These are phyloP conservation scores for Colinus virginianus DNA, from an alignment of 2,113 vertebrate species.

Conservation along the genomic window DNA sequence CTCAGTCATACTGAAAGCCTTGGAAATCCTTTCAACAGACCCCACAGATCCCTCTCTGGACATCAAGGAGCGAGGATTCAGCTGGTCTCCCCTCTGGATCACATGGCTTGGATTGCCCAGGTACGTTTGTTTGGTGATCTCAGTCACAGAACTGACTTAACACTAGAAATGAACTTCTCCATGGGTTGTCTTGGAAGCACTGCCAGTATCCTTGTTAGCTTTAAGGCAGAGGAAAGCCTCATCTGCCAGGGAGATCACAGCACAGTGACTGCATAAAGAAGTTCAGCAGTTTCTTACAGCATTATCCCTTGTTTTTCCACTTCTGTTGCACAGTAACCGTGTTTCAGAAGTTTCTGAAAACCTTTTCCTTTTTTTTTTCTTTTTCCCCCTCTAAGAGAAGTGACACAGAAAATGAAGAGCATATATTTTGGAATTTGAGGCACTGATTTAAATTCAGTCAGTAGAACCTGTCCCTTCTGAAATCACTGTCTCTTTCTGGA, in stretches of 20 bases:
- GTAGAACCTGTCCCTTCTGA: background rate
- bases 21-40: slow-evolving; percentile 81
- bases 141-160: background rate
- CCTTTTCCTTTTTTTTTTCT: background rate
- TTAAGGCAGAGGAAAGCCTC: background rate
- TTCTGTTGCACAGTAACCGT: background rate
- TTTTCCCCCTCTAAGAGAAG: background rate
- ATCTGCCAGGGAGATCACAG: background rate
- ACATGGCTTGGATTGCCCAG: slow-evolving; percentile 90
- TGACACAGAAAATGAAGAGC: background rate
- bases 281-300: background rate
- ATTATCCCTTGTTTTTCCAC: background rate
- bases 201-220: background rate
- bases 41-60: slow-evolving; percentile 76
- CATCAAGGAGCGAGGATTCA: slow-evolving; percentile 79
- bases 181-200: background rate
- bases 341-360: background rate
- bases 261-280: background rate
- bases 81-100: slow-evolving; percentile 90
- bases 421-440: background rate
- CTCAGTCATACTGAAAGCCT: slow-evolving; percentile 82
- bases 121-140: slow-evolving; percentile 54
- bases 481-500: background rate
- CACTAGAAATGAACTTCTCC: background rate
- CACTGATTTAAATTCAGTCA: background rate